Evolutionary conservation across 2,888 invertebrate genomes (phyloP).

Genomic region (Taphrorychus bicolor): DNA sequence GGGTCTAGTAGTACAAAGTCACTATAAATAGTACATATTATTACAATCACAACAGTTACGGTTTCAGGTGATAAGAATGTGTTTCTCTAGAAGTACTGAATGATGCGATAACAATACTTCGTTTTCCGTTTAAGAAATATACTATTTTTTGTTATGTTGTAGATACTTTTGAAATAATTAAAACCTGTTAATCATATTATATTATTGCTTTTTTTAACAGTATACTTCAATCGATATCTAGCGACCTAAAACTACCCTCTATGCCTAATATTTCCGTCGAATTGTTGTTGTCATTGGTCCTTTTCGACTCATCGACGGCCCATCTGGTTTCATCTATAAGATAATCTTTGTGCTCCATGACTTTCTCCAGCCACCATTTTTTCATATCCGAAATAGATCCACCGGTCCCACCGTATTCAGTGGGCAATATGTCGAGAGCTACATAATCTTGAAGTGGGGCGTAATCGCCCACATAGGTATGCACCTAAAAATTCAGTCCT

Average conservation of each 20-base stretch:
- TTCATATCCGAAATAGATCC: slow-evolving; percentile 69
- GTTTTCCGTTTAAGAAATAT: neutral
- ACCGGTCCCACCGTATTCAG: slow-evolving; percentile 73
- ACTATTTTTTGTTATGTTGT: neutral
- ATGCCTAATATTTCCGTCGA: slow-evolving; percentile 55
- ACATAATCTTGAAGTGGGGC: slow-evolving; percentile 69
- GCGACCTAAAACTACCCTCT: slow-evolving; percentile 67
- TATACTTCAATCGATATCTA: slow-evolving; percentile 65
- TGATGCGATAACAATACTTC: neutral
- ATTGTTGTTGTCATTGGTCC: slow-evolving; percentile 55
- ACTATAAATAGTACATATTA: neutral
- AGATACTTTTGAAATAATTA: neutral
- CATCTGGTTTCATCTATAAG: slow-evolving; percentile 64
- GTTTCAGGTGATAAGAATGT: neutral
- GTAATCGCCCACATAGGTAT: slow-evolving; percentile 73
- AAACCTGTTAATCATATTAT: neutral
- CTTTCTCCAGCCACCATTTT: slow-evolving; percentile 66
- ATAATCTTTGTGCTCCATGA: slow-evolving; percentile 67
- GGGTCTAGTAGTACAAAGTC: neutral
- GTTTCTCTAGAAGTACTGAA: neutral
- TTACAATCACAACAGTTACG: neutral
- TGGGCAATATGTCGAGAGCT: slow-evolving; percentile 69
- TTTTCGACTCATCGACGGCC: slow-evolving; percentile 65
- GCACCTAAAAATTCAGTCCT: slow-evolving; percentile 65
- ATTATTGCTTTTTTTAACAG: too few relatives aligned